Evolutionary conservation across 2,888 invertebrate species (phyloP), one percentile per base, ranked within the genome.

Genomic region (Andrena marginata): DNA sequence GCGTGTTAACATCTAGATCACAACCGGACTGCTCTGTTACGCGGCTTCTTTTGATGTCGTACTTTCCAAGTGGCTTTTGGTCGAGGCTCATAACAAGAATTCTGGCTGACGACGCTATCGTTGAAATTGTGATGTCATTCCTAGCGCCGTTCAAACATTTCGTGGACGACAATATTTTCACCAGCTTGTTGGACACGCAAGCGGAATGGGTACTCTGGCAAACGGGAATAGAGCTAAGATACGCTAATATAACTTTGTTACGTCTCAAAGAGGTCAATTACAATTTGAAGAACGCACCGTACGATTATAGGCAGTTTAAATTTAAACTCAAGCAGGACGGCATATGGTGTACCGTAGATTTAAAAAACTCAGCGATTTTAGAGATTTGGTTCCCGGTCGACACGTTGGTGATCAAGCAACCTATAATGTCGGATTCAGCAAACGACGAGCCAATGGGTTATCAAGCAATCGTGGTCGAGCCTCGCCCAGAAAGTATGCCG

Each of bases 31-130:
- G 95, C 62, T 95, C 96, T 0, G 95, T 97, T 62, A 96, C 97
- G 0, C 95, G 98, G 0, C 95, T 99, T 72, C 95, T 99, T 16
- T 95, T 99, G 10, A 97, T 99, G 96, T 98, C 99, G 0, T 99
- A 99, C 94, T 98, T 99, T 93, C 99, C 99, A 0, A 97, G 98
- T 85, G 99, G 99, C 0, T 99, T 99, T 95, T 99, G 99, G 99
- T 97, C 99, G 0, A 95, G 99, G 1, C 95, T 99, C 29, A 97
- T 98, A 83, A 98, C 99, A 0, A 95, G 99, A n/a, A 96, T 99
- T 81, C 94, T 99, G 76, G 98, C 98, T 0, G 99, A 99, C 92
- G 97, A 97, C 86, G 96, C 97, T 48, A 96, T 98, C 23, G 96
- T 97, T 0, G 97, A 97, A 83, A 97, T 97, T 13, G 96, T 98